phyloP scores from a whole-genome alignment of 2,113 vertebrate genomes.

The Bucco capensis region DNA sequence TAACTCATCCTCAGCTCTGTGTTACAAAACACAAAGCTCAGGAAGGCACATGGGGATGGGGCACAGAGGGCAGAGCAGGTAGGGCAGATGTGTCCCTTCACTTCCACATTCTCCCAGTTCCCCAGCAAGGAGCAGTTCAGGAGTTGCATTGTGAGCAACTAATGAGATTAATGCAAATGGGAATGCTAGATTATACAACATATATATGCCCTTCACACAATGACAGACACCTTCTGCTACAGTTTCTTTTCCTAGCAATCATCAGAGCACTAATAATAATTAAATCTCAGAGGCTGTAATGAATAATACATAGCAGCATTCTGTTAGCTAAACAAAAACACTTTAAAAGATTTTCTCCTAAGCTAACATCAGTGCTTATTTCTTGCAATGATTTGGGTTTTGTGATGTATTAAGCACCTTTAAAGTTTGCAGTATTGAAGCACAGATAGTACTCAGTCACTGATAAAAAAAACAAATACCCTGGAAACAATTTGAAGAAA shows the following conservation, averaged over 20 bases:
- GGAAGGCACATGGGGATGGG: rapidly evolving
- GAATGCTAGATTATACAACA: background rate
- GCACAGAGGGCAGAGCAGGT: background rate
- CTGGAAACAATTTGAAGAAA: background rate
- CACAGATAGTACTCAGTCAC: background rate
- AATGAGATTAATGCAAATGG: conserved; percentile 52
- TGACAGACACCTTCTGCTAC: conserved; percentile 58
- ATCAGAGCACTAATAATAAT: conserved; percentile 67
- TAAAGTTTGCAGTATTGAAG: conserved; percentile 31
- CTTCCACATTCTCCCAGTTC: background rate
- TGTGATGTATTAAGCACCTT: conserved; percentile 32
- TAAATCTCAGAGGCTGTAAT: conserved; percentile 60
- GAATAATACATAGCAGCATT: conserved; percentile 64
- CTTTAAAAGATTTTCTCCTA: conserved; percentile 49
- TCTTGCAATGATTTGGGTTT: conserved; percentile 17
- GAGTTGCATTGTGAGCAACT: background rate
- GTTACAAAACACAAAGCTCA: background rate
- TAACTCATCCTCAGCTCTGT: background rate
- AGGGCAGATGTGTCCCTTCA: background rate
- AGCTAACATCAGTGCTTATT: conserved; percentile 37
- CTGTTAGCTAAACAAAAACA: conserved; percentile 58
- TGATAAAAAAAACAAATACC: background rate
- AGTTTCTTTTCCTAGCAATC: conserved; percentile 58
- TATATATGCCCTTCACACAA: conserved; percentile 62
- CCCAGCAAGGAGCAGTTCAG: background rate